These are phyloP conservation scores for Pempheris klunzingeri DNA, from an alignment of 2,797 vertebrate species.

Conservation along the genomic window DNA sequence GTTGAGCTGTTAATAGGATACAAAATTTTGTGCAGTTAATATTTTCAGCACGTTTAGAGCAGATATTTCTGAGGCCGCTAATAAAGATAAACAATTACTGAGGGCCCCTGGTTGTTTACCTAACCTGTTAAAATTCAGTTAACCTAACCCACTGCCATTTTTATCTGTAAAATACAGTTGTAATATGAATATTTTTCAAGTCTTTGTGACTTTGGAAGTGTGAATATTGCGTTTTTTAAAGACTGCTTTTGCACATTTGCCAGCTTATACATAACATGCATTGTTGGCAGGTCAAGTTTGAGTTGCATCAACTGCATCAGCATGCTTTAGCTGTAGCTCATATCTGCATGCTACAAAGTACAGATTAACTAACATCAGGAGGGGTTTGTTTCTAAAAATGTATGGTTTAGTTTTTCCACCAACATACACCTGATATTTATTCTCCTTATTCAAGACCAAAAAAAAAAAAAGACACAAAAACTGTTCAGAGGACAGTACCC, in stretches of 20 bases:
- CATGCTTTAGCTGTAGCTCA: conserved; percentile 56
- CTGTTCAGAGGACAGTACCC: not conserved
- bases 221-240: conserved; percentile 18
- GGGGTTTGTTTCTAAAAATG: not conserved
- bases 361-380: not conserved
- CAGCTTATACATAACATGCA: conserved; percentile 4
- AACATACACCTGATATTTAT: not conserved
- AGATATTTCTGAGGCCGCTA: conserved; percentile 20
- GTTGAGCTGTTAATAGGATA: not conserved
- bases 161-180: conserved; percentile 28
- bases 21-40: not conserved
- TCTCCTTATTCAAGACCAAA: conserved; percentile 23
- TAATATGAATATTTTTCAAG: conserved; percentile 35
- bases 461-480: not conserved
- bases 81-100: conserved; percentile 13
- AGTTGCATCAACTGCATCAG: conserved; percentile 28
- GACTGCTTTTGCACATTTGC: conserved; percentile 6
- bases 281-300: conserved; percentile 7
- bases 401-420: not conserved
- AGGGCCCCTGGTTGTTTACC: conserved; percentile 26
- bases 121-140: conserved; percentile 22
- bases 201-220: conserved; percentile 15
- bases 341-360: conserved; percentile 59
- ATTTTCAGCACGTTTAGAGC: not conserved
- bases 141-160: conserved; percentile 66